Conservation (phyloP, 35 echinoderm and acorn worm species). For the Ophiothrix spiculata region DNA sequence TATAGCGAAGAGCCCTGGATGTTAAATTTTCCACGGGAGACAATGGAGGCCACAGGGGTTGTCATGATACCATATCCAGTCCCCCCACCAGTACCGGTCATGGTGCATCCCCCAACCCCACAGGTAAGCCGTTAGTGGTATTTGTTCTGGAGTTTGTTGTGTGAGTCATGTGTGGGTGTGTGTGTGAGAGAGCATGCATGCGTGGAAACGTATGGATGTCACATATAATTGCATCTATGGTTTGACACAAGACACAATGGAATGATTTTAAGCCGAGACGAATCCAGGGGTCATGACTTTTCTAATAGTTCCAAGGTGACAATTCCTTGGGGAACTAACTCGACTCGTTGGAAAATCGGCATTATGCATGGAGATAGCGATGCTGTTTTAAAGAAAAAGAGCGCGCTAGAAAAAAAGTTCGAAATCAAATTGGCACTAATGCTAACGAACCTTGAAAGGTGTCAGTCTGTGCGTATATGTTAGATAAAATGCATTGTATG, state of each 20-base stretch:
- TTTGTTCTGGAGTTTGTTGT: no score
- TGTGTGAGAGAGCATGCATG: background rate
- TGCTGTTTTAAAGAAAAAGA: background rate
- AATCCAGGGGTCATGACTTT: conserved; percentile 1
- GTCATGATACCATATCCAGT: conserved; percentile 34
- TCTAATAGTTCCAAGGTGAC: background rate
- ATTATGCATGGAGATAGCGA: background rate
- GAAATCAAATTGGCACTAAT: background rate
- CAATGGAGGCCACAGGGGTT: conserved; percentile 37
- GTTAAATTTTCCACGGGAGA: conserved; percentile 24
- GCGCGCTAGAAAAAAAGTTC: background rate
- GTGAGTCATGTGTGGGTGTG: background rate
- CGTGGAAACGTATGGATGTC: background rate
- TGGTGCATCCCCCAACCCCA: conserved; percentile 18
- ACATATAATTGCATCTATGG: background rate
- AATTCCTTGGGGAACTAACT: background rate
- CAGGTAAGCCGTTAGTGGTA: conserved; percentile 22
- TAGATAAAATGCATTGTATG: background rate
- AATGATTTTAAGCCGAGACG: background rate
- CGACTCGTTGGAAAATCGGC: background rate
- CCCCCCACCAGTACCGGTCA: conserved; percentile 29
- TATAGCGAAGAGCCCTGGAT: background rate
- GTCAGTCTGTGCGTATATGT: background rate
- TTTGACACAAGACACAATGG: background rate
- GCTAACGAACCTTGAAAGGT: conserved; percentile 5